Conservation (phyloP, 2,888 invertebrate species). For the Sipunculus nudus region DNA sequence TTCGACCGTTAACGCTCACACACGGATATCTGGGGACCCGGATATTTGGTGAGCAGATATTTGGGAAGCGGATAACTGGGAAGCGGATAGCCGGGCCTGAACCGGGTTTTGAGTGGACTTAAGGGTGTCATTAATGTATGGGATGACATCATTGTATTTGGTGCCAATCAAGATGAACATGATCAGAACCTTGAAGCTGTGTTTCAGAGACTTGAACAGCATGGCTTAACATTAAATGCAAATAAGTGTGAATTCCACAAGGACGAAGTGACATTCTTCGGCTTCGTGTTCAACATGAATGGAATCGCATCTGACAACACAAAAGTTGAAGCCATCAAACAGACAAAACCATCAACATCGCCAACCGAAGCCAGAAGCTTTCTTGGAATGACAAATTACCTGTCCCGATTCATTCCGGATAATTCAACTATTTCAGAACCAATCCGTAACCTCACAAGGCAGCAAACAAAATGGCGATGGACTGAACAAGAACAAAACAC, state of each 20-base stretch:
- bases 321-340: constrained; percentile 39
- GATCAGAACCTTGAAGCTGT: constrained; percentile 7
- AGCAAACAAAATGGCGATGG: constrained; percentile 38
- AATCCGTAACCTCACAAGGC: constrained; percentile 34
- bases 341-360: constrained; percentile 31
- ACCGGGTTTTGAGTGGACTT: constrained; percentile 10
- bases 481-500: constrained; percentile 25
- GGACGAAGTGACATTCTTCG: not conserved
- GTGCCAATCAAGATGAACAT: constrained; percentile 6
- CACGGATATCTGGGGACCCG: too few species aligned
- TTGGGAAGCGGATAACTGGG: too few species aligned
- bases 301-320: constrained; percentile 30
- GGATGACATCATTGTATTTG: constrained; percentile 26
- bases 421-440: constrained; percentile 39
- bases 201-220: constrained; percentile 22
- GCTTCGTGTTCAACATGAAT: constrained; percentile 5
- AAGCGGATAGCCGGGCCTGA: too few species aligned
- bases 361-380: constrained; percentile 38
- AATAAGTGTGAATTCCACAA: constrained; percentile 21
- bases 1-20: too few species aligned
- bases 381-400: constrained; percentile 42
- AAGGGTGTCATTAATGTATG: constrained; percentile 12
- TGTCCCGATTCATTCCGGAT: constrained; percentile 40
- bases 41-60: too few species aligned
- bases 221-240: constrained; percentile 21